These are phyloP conservation scores for Slavum lentiscoides DNA, from an alignment of 2,888 invertebrate species.

Conservation along the genomic window DNA sequence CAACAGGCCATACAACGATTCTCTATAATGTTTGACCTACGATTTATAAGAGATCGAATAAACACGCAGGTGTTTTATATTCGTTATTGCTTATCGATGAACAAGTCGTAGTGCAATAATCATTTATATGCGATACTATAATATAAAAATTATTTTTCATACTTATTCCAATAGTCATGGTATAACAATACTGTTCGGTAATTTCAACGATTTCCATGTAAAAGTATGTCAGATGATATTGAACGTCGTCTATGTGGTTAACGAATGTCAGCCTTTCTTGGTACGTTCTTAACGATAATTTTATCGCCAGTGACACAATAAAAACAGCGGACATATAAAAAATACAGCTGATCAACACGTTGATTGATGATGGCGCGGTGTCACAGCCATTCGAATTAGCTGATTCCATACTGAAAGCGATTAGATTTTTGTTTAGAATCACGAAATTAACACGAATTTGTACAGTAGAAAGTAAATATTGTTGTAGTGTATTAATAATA, in stretches of 20 bases:
- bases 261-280: conserved; percentile 19
- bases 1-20: too few relatives aligned
- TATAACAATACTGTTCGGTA: conserved; percentile 42
- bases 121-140: too few relatives aligned
- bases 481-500: too few relatives aligned
- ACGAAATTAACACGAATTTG: too few relatives aligned
- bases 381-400: background rate
- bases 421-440: too few relatives aligned
- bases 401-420: conserved; percentile 23
- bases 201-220: conserved; percentile 42
- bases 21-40: too few relatives aligned
- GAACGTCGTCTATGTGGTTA: background rate
- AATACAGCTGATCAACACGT: conserved; percentile 17
- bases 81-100: too few relatives aligned
- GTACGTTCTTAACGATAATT: conserved; percentile 10
- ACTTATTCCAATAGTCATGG: conserved; percentile 37
- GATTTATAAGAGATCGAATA: too few relatives aligned
- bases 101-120: background rate
- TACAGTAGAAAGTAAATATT: too few relatives aligned
- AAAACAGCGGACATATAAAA: conserved; percentile 9
- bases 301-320: conserved; percentile 11
- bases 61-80: too few relatives aligned
- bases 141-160: background rate
- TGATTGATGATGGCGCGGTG: background rate
- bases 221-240: conserved; percentile 14